Base-by-base conservation (phyloP, 1,140 invertebrate species). In the Theocolax elegans region DNA sequence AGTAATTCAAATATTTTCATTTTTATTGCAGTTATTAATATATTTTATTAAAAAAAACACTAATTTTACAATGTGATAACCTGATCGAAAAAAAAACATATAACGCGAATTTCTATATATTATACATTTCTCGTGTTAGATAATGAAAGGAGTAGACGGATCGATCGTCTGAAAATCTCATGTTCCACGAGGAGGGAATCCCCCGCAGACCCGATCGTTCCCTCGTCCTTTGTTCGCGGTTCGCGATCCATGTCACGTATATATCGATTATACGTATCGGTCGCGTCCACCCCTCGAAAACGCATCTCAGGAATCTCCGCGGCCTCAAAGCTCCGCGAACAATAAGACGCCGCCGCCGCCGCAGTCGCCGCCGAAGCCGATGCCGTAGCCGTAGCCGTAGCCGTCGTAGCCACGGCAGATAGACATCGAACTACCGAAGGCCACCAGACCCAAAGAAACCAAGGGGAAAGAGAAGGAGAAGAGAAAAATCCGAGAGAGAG, bases 301-400 rank as follows among this genome's bases (percentile, higher is more conserved):
- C 48, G 66, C 66, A 62, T 67, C 66, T n/a, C n/a, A 51, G 58
- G 56, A 62, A 68, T 69, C 67, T 68, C 13, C 75, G 78, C 74
- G 75, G 40, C 72, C 76, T 66, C 79, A 83, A 82, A 83, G 81
- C 76, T 74, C 74, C 78, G 70, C n/a, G 78, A 83, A 82, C 81
- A 83, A 82, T 82, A 76, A 74, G 80, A 74, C 69, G 77, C 67
- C 71, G 72, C 72, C 66, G 51, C 53, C 66, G n/a, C n/a, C n/a
- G n/a, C n/a, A 74, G 80, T 72, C 68, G 77, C 66, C 70, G 72
- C 72, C 66, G 53, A 56, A 62, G 53, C 7, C 17, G 54, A 38
- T 17, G 48, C 25, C 17, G 35, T 25, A 21, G n/a, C n/a, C 17
- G 15, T 12, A 62, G 64, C 51, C 44, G 70, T 63, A 40, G 58